phyloP scores from a whole-genome alignment of 2,113 vertebrate genomes.

The Notechis scutatus region DNA sequence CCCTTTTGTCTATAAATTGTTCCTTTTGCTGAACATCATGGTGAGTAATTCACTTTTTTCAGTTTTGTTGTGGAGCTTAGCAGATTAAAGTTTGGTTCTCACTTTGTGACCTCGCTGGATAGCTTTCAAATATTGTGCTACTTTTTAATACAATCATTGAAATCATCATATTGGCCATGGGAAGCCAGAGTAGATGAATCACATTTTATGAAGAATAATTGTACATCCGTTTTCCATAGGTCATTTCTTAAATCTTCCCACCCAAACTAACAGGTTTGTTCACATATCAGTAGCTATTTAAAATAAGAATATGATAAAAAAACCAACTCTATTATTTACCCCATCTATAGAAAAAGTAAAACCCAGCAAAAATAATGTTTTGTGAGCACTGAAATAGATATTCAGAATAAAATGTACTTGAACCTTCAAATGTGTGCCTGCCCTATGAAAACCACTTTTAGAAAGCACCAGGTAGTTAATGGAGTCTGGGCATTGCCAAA shows the following conservation, averaged over 20 bases:
- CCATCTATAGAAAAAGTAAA: background rate
- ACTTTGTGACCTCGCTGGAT: background rate
- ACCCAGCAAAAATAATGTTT: background rate
- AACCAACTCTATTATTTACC: background rate
- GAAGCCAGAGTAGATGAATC: too few relatives aligned
- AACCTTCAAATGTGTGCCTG: conserved; percentile 1
- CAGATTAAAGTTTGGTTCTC: background rate
- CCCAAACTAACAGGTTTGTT: background rate
- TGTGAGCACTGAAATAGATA: background rate
- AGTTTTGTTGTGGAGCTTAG: background rate
- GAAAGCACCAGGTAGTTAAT: background rate
- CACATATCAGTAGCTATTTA: background rate
- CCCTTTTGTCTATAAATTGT: background rate
- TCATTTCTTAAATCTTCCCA: background rate
- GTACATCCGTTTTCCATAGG: background rate
- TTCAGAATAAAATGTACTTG: background rate
- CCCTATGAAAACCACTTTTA: background rate
- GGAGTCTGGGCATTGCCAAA: background rate
- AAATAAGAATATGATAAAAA: background rate
- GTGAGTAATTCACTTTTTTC: background rate
- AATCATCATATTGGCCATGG: background rate
- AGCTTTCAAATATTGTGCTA: background rate
- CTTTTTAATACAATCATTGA: background rate
- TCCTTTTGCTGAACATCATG: background rate
- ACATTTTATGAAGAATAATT: background rate